Evolutionary conservation across 1,140 invertebrate species (phyloP), one percentile per base, ranked within the genome.

Genomic region (Drosophila dunni): DNA sequence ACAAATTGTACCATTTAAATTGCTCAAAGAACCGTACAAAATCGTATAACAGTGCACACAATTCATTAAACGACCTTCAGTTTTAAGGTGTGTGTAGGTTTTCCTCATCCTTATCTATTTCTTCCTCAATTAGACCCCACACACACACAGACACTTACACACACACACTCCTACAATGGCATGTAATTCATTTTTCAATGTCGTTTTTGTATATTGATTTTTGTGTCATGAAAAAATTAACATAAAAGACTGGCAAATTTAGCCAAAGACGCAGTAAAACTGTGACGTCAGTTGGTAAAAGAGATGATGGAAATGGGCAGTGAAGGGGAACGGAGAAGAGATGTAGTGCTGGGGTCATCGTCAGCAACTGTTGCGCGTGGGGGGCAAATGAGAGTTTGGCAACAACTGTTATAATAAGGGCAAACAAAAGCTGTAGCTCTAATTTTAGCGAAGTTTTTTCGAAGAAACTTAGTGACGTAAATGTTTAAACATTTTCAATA

Each of bases 171-270:
- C 15, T 29, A 7, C 10, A 24, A 11, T 15, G 24, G 24, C 13
- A 50, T 34, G 40, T 62, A 68, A 65, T 66, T 58, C 53, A 46
- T 36, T 75, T 56, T 48, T 56, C 74, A 79, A 70, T 61, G 51
- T 61, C 64, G 64, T 56, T 51, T 53, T 67, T 64, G 64, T 34
- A 61, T 88, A 86, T 86, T 86, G 83, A 86, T 86, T 85, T 85
- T 72, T 66, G 45, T 68, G 40, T 33, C 51, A 64, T 45, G 62
- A 68, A 75, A 86, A 86, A 86, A 86, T 86, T 86, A 83, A 61
- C 83, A 88, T 88, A 67, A 65, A 57, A 78, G 34, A 69, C 73
- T 51, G 48, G 60, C 76, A 61, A 80, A 66, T 45, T 44, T 40
- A 15, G 8, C 13, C 9, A 70, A 70, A 76, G 75, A 67, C 83